Evolutionary conservation across 2,113 vertebrate genomes (phyloP).

Genomic region (Cyphomyrus discorhynchus): DNA sequence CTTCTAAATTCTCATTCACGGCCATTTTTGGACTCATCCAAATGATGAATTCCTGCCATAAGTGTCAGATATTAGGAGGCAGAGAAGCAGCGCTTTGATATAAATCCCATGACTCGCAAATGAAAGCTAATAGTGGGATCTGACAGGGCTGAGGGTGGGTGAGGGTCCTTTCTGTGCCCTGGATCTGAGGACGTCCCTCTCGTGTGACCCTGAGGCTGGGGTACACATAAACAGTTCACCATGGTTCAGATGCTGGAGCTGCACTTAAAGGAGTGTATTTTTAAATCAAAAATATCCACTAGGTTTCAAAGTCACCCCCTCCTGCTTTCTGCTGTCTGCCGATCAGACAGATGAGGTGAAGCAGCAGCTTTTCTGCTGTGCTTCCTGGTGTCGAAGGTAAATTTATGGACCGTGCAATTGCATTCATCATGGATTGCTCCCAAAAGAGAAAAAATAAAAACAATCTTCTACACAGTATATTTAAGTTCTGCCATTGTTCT

Average conservation of each 20-base stretch:
- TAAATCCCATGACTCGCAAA: constrained; percentile 7
- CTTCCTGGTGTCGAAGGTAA: not conserved
- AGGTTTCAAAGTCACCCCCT: not conserved
- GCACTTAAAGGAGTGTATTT: not conserved
- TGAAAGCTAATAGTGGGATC: not conserved
- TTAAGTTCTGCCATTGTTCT: not conserved
- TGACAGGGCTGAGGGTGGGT: not conserved
- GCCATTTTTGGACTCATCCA: constrained; percentile 8
- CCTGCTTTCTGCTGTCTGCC: not conserved
- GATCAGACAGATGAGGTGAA: not conserved
- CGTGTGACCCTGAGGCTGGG: not conserved
- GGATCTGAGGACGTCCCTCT: not conserved
- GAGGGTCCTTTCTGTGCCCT: not conserved
- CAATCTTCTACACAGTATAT: not conserved
- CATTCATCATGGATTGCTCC: not conserved
- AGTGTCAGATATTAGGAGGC: constrained; percentile 3
- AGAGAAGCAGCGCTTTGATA: not conserved
- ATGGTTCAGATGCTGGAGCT: not conserved
- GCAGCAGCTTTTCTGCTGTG: not conserved
- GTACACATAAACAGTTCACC: not conserved
- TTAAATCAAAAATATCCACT: not conserved
- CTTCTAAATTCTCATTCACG: not conserved
- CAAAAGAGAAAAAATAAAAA: not conserved
- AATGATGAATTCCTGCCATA: constrained; percentile 12
- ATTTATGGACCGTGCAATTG: not conserved